A percentile compares a stretch with the other conserved stretches of the same genome.
Conservation (phyloP, 2,113 vertebrate genomes). For the Pseudorectes ferrugineus region DNA sequence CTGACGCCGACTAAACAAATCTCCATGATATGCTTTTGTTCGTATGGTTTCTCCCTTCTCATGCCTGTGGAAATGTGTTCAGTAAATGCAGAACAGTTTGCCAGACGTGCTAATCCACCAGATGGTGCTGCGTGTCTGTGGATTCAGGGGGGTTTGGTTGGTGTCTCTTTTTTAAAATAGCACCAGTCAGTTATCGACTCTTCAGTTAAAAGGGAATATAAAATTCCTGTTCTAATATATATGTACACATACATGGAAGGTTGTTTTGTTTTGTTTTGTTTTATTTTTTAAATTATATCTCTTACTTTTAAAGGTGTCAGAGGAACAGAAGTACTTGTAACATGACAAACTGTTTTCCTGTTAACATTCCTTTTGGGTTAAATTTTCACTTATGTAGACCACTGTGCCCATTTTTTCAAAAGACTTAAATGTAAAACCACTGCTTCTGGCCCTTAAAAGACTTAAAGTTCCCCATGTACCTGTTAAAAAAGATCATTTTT, state of each 20-base stretch:
- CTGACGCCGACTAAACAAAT: not conserved
- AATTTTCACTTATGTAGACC: not conserved
- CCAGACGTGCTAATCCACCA: conserved; percentile 63
- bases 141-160: not conserved
- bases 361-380: not conserved
- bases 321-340: conserved; percentile 21
- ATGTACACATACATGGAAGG: not conserved
- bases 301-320: conserved; percentile 11
- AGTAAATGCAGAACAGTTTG: not conserved
- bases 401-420: not conserved
- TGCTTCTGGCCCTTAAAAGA: not conserved
- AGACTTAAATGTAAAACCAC: not conserved
- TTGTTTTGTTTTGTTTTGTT: not conserved
- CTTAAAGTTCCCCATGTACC: not conserved
- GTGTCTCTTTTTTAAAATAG: not conserved
- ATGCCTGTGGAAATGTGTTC: not conserved
- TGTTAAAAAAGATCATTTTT: not conserved
- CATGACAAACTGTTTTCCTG: not conserved
- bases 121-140: conserved; percentile 75
- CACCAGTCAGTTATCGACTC: not conserved
- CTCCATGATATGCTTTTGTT: not conserved
- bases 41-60: not conserved
- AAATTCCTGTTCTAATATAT: not conserved
- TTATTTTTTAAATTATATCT: not conserved
- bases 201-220: conserved; percentile 7